Evolutionary conservation across 2,113 vertebrate species (phyloP), one percentile per base, ranked within the genome.

Genomic region (Rhabdomys dilectus): DNA sequence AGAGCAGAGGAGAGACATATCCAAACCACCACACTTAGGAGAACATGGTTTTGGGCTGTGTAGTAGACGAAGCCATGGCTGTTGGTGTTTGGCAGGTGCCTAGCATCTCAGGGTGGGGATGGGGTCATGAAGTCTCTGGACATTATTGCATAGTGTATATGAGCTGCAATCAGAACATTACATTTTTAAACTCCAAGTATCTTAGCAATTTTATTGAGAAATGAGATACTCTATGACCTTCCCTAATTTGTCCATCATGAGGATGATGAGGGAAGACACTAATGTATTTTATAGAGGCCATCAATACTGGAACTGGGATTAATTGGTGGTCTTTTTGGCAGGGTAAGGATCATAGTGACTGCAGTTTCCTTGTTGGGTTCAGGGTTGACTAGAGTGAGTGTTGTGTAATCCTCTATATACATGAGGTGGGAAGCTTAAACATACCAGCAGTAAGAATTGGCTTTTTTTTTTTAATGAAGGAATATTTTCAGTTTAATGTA

Each of bases 181-280:
- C 42, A 36, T 66, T 93, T 91, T 72, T 58, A 96, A 91, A 7
- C n/a, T 87, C 48, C 39, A 11, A 51, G 15, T 64, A 34, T 16
- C 56, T 88, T 75, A 72, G 34, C 62, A 56, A 39, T 84, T 96
- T 92, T n/a, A 88, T 31, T 56, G 70, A 89, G 16, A 91, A 75
- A 88, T 82, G 68, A 91, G 70, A 87, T 56, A 48, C 45, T 19
- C 19, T 68, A 21, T 31, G 17, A 29, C 73, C 72, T 70, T 88
- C 73, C 31, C 72, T 31, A 78, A 90, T n/a, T 75, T 93, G 95
- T 88, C 68, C 8, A 80, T 88, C 81, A 75, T 94, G 48, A 95
- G 24, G 21, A 31, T 13, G 10, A 91, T 85, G 56, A 94, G 53
- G 39, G 48, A 78, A 96, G 82, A 29, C 56, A 91, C 22, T 73